A percentile compares a stretch with the other conserved stretches of the same genome.
Conservation (phyloP, 1,140 invertebrate species). For the Lasioglossum albipes region DNA sequence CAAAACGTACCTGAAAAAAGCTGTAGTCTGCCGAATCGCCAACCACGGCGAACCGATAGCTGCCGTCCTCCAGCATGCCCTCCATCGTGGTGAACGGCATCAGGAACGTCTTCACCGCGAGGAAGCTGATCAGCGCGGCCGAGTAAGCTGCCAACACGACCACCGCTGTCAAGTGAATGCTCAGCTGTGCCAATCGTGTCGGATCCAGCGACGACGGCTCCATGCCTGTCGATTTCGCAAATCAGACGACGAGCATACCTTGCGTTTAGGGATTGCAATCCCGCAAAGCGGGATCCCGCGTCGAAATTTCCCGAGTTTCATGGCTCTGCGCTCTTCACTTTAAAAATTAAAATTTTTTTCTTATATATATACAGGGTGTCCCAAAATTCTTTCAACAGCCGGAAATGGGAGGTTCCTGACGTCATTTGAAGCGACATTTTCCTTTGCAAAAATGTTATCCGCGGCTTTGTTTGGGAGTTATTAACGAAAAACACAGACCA, state of each 20-base stretch:
- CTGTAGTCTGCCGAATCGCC: conserved; percentile 72
- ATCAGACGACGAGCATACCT: neutral
- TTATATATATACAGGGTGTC: too few species aligned
- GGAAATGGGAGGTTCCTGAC: too few species aligned
- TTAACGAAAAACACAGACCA: too few species aligned
- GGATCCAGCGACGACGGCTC: conserved; percentile 66
- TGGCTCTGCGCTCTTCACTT: too few species aligned
- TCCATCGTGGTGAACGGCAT: conserved; percentile 79
- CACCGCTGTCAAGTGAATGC: conserved; percentile 72
- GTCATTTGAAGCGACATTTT: too few species aligned
- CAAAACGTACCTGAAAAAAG: conserved; percentile 71
- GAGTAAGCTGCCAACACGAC: conserved; percentile 77
- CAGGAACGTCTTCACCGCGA: conserved; percentile 72
- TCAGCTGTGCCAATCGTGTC: conserved; percentile 72
- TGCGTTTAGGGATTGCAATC: too few species aligned
- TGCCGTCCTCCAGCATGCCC: conserved; percentile 74
- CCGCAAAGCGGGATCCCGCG: too few species aligned
- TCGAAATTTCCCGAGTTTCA: too few species aligned
- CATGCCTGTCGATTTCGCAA: conserved; percentile 64
- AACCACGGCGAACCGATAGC: conserved; percentile 73
- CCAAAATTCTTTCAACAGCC: too few species aligned
- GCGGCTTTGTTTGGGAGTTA: too few species aligned
- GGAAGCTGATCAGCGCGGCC: conserved; percentile 76
- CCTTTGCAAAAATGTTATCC: too few species aligned
- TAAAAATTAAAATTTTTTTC: too few species aligned